These are phyloP conservation scores for Sphecodes monilicornis DNA, from an alignment of 2,888 invertebrate genomes.

Conservation along the genomic window DNA sequence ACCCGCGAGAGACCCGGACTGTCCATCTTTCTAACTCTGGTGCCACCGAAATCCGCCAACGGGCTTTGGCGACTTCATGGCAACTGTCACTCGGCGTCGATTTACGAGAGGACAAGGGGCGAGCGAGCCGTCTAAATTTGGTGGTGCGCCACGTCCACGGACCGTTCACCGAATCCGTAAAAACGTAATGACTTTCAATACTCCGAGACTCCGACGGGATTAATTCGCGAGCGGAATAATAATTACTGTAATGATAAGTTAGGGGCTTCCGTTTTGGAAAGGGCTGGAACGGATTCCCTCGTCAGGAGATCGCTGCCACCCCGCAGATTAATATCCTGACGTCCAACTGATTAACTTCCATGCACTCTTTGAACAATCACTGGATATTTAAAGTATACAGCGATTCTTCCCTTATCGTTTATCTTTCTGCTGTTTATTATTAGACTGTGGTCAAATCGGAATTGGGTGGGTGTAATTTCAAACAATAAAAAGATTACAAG, in stretches of 20 bases:
- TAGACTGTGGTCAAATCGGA: no score
- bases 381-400: no score
- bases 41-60: slow-evolving; percentile 51
- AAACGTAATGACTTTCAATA: slow-evolving; percentile 46
- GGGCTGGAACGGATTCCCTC: not conserved
- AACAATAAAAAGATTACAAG: no score
- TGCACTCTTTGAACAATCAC: not conserved
- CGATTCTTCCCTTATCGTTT: no score
- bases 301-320: not conserved
- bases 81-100: slow-evolving; percentile 58
- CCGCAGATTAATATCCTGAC: slow-evolving; percentile 17
- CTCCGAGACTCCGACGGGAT: slow-evolving; percentile 32
- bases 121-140: slow-evolving; percentile 64
- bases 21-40: slow-evolving; percentile 57
- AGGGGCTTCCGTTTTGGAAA: slow-evolving; percentile 5
- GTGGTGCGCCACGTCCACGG: slow-evolving; percentile 14
- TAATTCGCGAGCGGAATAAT: slow-evolving; percentile 48
- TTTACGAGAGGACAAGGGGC: slow-evolving; percentile 57
- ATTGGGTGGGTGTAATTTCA: no score
- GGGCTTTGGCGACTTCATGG: slow-evolving; percentile 59
- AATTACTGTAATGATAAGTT: slow-evolving; percentile 45
- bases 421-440: no score
- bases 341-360: slow-evolving; percentile 4
- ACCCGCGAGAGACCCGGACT: slow-evolving; percentile 24
- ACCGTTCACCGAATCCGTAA: slow-evolving; percentile 27